phyloP scores from a whole-genome alignment of 2,888 invertebrate genomes.

The Caenorhabditis panamensis region DNA sequence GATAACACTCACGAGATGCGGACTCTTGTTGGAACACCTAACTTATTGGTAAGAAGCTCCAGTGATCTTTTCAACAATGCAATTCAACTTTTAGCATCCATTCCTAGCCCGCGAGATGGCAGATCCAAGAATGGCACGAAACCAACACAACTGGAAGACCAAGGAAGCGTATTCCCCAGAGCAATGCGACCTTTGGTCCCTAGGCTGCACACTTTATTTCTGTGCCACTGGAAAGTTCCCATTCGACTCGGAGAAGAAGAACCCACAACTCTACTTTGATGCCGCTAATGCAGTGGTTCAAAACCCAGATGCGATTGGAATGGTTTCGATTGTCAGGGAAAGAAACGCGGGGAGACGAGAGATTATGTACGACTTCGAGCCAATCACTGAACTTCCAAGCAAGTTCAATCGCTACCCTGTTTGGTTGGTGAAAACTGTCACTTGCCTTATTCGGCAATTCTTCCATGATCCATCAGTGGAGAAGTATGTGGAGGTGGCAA shows the following conservation, averaged over 20 bases:
- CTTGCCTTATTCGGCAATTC: slow-evolving; percentile 49
- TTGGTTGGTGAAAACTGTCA: slow-evolving; percentile 58
- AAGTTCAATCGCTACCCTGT: slow-evolving; percentile 40
- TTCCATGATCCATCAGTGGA: slow-evolving; percentile 60
- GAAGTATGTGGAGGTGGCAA: slow-evolving; percentile 46
- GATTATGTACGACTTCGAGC: slow-evolving; percentile 24
- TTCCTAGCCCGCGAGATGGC: slow-evolving; percentile 45
- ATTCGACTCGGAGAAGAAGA: slow-evolving; percentile 31
- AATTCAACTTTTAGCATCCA: slow-evolving; percentile 52
- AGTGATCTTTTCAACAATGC: background rate
- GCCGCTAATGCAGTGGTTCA: background rate
- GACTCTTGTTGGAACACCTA: slow-evolving; percentile 64
- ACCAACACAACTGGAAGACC: slow-evolving; percentile 48
- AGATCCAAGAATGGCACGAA: slow-evolving; percentile 22
- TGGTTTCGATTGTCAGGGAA: slow-evolving; percentile 8
- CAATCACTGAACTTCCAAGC: slow-evolving; percentile 35
- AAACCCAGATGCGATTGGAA: slow-evolving; percentile 48
- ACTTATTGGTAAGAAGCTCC: slow-evolving; percentile 52
- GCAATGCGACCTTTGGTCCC: slow-evolving; percentile 65
- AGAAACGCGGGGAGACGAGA: background rate
- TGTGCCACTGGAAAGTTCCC: slow-evolving; percentile 60
- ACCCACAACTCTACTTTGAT: slow-evolving; percentile 33
- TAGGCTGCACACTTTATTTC: slow-evolving; percentile 63
- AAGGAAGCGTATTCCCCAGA: slow-evolving; percentile 49
- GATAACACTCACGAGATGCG: slow-evolving; percentile 49